phyloP scores from a whole-genome alignment of 2,113 vertebrate genomes.

The Empidonax alnorum region DNA sequence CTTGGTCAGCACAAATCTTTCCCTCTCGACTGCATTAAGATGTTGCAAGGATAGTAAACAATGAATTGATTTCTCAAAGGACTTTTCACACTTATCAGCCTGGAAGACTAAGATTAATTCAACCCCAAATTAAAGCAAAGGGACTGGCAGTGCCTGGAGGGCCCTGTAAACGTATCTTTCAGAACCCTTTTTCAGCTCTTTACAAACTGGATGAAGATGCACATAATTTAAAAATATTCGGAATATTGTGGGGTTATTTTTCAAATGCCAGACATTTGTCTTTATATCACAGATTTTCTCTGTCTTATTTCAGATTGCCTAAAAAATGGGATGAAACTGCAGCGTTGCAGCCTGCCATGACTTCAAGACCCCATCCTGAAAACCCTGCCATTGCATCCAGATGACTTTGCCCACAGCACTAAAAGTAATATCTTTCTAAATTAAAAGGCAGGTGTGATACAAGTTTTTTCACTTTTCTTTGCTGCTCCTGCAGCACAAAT shows the following conservation, averaged over 20 bases:
- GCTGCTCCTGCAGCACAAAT: slow-evolving; percentile 18
- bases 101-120: background rate
- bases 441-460: slow-evolving; percentile 62
- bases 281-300: background rate
- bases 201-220: background rate
- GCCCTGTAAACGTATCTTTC: background rate
- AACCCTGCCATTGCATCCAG: background rate
- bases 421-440: slow-evolving; percentile 56
- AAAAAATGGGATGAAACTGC: background rate
- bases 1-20: background rate
- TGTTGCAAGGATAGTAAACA: background rate
- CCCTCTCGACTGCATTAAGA: background rate
- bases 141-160: background rate
- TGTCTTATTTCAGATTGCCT: background rate
- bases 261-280: background rate
- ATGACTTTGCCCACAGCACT: slow-evolving; percentile 29
- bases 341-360: background rate
- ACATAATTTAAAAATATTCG: background rate
- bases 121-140: background rate
- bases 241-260: background rate
- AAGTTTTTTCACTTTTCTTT: background rate
- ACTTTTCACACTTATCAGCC: background rate
- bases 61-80: background rate
- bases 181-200: background rate
- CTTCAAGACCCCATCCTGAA: background rate